phyloP scores from a whole-genome alignment of 2,113 vertebrate species.

The Clarias magur region DNA sequence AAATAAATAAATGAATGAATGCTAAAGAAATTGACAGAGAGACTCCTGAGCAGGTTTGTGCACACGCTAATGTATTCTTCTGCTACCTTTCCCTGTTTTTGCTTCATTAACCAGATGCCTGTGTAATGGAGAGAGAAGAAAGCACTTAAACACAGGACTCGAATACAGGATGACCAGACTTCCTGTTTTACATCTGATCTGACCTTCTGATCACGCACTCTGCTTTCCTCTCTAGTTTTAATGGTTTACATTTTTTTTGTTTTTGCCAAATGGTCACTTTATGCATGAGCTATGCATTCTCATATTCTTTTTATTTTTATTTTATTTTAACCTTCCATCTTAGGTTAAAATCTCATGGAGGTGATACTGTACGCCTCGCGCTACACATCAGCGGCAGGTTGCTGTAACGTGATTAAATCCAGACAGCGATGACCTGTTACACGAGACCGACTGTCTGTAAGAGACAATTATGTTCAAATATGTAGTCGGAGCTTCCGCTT shows the following conservation, averaged over 20 bases:
- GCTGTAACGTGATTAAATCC: not conserved
- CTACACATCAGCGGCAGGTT: not conserved
- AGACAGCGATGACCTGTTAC: not conserved
- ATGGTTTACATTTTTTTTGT: not conserved
- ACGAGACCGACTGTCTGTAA: too few species aligned
- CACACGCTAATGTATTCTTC: constrained; percentile 23
- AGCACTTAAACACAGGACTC: constrained; percentile 27
- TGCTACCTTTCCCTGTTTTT: constrained; percentile 3
- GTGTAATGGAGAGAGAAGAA: constrained; percentile 47
- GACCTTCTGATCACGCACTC: not conserved
- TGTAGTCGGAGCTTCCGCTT: not conserved
- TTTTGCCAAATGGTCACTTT: not conserved
- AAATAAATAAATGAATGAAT: not conserved
- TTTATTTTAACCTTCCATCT: not conserved
- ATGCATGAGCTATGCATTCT: not conserved
- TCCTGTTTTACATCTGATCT: not conserved
- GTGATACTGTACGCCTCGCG: too few species aligned
- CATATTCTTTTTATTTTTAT: not conserved
- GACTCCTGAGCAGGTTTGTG: constrained; percentile 6
- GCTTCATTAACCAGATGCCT: constrained; percentile 41
- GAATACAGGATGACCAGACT: not conserved
- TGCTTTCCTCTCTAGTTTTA: not conserved
- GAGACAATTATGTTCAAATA: not conserved
- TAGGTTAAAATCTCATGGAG: not conserved
- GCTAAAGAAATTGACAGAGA: constrained; percentile 9